These are phyloP conservation scores for Rhizoglyphus robini DNA, from an alignment of 1,140 invertebrate species.

Conservation along the genomic window DNA sequence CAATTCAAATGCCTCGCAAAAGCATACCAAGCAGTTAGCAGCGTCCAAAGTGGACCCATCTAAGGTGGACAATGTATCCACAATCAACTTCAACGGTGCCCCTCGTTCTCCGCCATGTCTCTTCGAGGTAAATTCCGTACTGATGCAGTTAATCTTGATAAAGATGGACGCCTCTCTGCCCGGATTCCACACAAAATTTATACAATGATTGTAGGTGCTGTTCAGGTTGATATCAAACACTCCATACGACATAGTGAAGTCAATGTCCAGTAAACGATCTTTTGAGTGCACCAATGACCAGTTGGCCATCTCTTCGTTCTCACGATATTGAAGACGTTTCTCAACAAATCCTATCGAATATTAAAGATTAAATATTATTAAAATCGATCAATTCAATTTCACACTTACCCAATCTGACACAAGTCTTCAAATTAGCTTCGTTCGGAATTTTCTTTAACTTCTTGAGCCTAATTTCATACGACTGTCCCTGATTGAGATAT, in stretches of 20 bases:
- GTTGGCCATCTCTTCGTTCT: conserved; percentile 72
- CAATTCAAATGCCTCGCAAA: neutral
- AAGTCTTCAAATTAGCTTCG: conserved; percentile 70
- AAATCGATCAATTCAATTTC: conserved; percentile 4
- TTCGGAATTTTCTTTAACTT: conserved; percentile 77
- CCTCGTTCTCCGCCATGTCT: conserved; percentile 95
- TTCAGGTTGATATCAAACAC: conserved; percentile 65
- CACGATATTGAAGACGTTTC: conserved; percentile 77
- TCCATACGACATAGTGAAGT: conserved; percentile 82
- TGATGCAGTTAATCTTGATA: conserved; percentile 88
- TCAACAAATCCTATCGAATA: conserved; percentile 64
- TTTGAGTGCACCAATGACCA: conserved; percentile 75
- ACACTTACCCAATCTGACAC: conserved; percentile 18
- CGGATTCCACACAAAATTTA: conserved; percentile 85
- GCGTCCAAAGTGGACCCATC: conserved; percentile 69
- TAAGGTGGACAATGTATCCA: conserved; percentile 39
- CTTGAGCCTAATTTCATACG: conserved; percentile 89
- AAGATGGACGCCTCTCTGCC: conserved; percentile 85
- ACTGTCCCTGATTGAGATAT: conserved; percentile 89
- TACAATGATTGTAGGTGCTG: conserved; percentile 52
- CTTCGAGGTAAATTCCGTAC: conserved; percentile 91
- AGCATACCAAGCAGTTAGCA: conserved; percentile 10
- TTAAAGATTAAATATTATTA: neutral
- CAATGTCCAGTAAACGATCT: conserved; percentile 68
- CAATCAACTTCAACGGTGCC: conserved; percentile 84